Conservation (phyloP, 2,797 vertebrate genomes). For the Pangasius krempfi region DNA sequence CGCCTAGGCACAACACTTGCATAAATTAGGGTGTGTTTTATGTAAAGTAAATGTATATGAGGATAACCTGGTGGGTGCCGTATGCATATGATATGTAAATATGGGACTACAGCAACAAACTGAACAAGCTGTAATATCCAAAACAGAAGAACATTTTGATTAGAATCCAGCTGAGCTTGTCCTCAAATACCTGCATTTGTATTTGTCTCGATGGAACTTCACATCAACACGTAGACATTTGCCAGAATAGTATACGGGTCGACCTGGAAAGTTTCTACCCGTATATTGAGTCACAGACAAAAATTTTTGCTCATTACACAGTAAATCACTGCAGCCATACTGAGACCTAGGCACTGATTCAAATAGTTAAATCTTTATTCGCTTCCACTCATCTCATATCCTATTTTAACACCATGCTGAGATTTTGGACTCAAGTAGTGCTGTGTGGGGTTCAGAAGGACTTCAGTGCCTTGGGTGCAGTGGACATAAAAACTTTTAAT, state of each 20-base stretch:
- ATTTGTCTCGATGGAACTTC: neutral
- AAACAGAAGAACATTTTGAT: neutral
- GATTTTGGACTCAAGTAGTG: neutral
- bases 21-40: neutral
- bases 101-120: neutral
- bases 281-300: neutral
- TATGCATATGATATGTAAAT: neutral
- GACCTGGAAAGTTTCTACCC: neutral
- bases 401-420: neutral
- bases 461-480: neutral
- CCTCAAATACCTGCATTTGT: neutral
- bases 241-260: neutral
- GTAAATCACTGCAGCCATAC: neutral
- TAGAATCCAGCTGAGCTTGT: neutral
- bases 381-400: neutral
- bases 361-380: neutral
- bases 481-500: neutral
- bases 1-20: neutral
- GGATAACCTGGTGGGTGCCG: neutral
- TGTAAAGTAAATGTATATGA: neutral
- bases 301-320: neutral
- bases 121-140: neutral
- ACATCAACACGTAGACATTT: neutral
- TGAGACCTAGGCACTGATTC: neutral
- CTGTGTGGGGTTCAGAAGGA: neutral